A percentile compares a stretch with the other conserved stretches of the same genome.
phyloP scores from a whole-genome alignment of 2,113 vertebrate species.

The Syngnathus floridae region DNA sequence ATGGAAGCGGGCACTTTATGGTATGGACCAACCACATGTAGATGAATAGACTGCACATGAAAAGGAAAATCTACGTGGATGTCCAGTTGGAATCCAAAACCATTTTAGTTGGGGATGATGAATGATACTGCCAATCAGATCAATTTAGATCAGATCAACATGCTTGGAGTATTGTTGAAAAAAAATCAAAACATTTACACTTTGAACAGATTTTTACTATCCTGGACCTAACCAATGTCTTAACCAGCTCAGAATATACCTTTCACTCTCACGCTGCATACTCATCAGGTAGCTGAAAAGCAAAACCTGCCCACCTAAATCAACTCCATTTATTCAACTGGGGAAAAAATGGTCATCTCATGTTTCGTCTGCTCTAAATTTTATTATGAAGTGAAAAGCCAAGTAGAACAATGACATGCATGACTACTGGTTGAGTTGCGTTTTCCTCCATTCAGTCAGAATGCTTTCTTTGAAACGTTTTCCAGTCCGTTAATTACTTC shows the following conservation, averaged over 20 bases:
- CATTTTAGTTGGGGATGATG: not conserved
- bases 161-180: not conserved
- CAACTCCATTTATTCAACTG: constrained; percentile 31
- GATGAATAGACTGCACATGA: not conserved
- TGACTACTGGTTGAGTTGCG: constrained; percentile 42
- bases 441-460: constrained; percentile 40
- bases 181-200: not conserved
- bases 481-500: constrained; percentile 46
- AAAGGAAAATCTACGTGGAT: not conserved
- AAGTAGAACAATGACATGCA: constrained; percentile 55
- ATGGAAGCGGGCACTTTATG: constrained; percentile 24
- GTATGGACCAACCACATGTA: constrained; percentile 31
- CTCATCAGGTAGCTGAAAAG: constrained; percentile 37
- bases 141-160: not conserved
- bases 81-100: not conserved
- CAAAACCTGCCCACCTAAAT: constrained; percentile 33
- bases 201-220: constrained; percentile 23
- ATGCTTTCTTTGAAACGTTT: constrained; percentile 37
- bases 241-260: constrained; percentile 18
- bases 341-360: constrained; percentile 53
- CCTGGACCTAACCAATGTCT: constrained; percentile 42
- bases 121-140: not conserved
- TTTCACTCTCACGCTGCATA: constrained; percentile 23
- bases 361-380: constrained; percentile 36
- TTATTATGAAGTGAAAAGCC: constrained; percentile 42